Evolutionary conservation across 1,140 invertebrate species (phyloP).

Genomic region (Drosophila eugracilis): DNA sequence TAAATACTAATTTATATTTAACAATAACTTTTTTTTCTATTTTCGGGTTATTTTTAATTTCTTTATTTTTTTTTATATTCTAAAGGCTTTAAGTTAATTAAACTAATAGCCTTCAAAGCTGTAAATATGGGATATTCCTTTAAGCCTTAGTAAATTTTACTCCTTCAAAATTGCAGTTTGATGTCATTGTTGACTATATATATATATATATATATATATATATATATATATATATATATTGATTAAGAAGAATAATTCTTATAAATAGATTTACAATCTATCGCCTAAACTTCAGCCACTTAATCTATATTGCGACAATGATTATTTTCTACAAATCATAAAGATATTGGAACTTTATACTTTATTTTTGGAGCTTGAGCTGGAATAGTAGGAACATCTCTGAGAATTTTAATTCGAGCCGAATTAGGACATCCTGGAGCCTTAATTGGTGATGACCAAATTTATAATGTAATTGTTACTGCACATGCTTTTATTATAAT

Average conservation of each 20-base stretch:
- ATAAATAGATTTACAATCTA: slow-evolving; percentile 87
- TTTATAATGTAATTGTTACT: no score
- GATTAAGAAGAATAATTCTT: slow-evolving; percentile 85
- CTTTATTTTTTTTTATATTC: slow-evolving; percentile 78
- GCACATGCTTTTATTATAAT: slow-evolving; percentile 91
- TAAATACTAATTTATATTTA: slow-evolving; percentile 65
- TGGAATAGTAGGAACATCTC: slow-evolving; percentile 87
- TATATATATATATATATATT: no score
- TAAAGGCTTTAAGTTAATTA: slow-evolving; percentile 87
- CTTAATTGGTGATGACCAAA: slow-evolving; percentile 88
- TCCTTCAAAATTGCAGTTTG: no score
- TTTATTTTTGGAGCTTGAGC: no score
- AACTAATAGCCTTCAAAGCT: slow-evolving; percentile 88
- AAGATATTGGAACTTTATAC: no score
- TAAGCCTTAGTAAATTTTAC: slow-evolving; percentile 85
- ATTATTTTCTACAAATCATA: no score
- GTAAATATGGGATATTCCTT: slow-evolving; percentile 85
- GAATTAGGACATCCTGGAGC: slow-evolving; percentile 87
- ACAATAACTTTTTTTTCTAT: slow-evolving; percentile 80
- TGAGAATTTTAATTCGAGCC: slow-evolving; percentile 89
- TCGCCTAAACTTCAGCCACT: slow-evolving; percentile 86
- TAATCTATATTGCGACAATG: slow-evolving; percentile 85
- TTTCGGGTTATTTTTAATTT: slow-evolving; percentile 75
- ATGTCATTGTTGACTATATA: no score
- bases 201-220: no score